phyloP scores from a whole-genome alignment of 2,888 invertebrate species.

The Synergus umbraculus region DNA sequence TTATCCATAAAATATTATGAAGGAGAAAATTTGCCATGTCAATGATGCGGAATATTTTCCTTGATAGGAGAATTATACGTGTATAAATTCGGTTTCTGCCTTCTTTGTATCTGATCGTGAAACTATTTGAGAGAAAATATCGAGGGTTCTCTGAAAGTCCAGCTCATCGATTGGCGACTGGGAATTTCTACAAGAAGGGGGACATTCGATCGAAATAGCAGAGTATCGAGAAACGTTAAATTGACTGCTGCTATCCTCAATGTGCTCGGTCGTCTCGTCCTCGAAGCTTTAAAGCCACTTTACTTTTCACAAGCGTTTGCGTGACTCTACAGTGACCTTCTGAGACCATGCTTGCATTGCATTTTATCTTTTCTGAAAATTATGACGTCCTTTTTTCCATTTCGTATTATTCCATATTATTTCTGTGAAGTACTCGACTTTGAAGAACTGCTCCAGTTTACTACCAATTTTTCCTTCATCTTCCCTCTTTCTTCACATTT shows the following conservation, averaged over 20 bases:
- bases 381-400: no score
- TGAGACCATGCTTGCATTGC: no score
- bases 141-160: constrained; percentile 13
- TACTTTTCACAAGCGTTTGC: no score
- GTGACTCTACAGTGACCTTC: no score
- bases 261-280: constrained; percentile 50
- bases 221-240: constrained; percentile 59
- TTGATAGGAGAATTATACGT: not conserved
- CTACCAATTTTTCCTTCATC: no score
- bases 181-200: constrained; percentile 52
- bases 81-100: not conserved
- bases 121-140: constrained; percentile 14
- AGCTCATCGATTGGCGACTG: constrained; percentile 54
- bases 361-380: no score
- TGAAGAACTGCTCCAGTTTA: no score
- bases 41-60: not conserved
- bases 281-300: constrained; percentile 48
- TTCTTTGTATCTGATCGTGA: not conserved
- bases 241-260: constrained; percentile 51
- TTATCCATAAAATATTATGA: no score
- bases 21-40: no score
- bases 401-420: no score
- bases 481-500: not conserved
- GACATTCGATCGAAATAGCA: constrained; percentile 54
- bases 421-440: no score